Percentiles rank a stretch among this genome's conserved stretches.
Evolutionary conservation across 2,113 vertebrate species (phyloP).

Genomic region (Alethe diademata): DNA sequence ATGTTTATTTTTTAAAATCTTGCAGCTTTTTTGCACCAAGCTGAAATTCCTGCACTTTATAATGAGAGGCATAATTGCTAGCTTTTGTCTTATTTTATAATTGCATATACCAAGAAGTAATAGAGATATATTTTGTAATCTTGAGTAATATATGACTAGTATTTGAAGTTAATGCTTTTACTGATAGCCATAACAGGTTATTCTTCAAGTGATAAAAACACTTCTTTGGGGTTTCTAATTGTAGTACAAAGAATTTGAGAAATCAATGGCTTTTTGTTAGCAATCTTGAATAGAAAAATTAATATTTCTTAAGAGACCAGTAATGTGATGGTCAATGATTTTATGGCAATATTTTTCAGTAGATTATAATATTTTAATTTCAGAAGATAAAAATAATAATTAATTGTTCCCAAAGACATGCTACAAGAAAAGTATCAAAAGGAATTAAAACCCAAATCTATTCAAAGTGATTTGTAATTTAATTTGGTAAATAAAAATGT

Average conservation of each 20-base stretch:
- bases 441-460: rapidly evolving
- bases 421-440: neutral
- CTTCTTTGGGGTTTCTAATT: neutral
- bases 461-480: neutral
- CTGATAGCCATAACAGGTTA: neutral
- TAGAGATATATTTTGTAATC: neutral
- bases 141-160: neutral
- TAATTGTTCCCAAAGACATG: neutral
- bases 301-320: neutral
- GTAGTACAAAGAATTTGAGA: neutral
- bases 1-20: neutral
- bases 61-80: neutral
- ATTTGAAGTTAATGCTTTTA: neutral
- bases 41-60: neutral
- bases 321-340: neutral
- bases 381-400: neutral
- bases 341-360: neutral
- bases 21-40: neutral
- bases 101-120: neutral
- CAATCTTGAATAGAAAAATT: neutral
- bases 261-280: neutral
- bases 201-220: neutral
- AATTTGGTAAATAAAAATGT: neutral
- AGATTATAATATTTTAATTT: neutral
- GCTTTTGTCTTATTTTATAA: neutral